phyloP scores from a whole-genome alignment of 2,888 invertebrate species.

The Hypsopygia costalis region DNA sequence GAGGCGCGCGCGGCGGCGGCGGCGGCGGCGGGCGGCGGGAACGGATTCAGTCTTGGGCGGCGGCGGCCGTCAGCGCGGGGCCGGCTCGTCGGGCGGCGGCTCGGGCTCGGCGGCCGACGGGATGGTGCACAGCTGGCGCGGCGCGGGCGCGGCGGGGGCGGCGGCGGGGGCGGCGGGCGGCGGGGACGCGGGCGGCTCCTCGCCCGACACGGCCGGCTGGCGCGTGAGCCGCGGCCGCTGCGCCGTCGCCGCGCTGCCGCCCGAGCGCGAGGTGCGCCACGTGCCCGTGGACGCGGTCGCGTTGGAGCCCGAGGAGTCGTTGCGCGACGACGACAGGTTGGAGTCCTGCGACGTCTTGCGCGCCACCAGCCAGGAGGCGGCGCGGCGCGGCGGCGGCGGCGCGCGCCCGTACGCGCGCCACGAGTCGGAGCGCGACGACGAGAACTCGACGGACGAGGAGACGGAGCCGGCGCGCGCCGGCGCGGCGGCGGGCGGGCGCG shows the following conservation, averaged over 20 bases:
- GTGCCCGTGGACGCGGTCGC: slow-evolving; percentile 95
- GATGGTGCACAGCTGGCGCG: slow-evolving; percentile 59
- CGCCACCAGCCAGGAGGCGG: slow-evolving; percentile 94
- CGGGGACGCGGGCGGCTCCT: slow-evolving; percentile 83
- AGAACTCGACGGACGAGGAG: slow-evolving; percentile 94
- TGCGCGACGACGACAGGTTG: slow-evolving; percentile 92
- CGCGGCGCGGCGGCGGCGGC: slow-evolving; percentile 89
- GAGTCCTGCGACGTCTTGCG: slow-evolving; percentile 96
- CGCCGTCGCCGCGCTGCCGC: slow-evolving; percentile 85
- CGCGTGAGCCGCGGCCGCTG: slow-evolving; percentile 86
- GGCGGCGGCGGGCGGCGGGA: slow-evolving; percentile 12
- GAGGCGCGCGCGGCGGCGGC: slow-evolving; percentile 18
- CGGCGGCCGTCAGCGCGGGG: slow-evolving; percentile 32
- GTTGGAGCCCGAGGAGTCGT: slow-evolving; percentile 94
- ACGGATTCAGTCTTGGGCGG: slow-evolving; percentile 11
- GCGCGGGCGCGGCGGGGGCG: slow-evolving; percentile 34
- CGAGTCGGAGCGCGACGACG: slow-evolving; percentile 92
- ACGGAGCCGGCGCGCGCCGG: slow-evolving; percentile 88
- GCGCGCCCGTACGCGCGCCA: slow-evolving; percentile 91
- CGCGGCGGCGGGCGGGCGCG: slow-evolving; percentile 42
- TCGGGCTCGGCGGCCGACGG: slow-evolving; percentile 65
- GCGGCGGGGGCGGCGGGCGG: slow-evolving; percentile 83
- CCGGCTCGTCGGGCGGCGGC: slow-evolving; percentile 45
- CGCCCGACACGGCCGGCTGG: slow-evolving; percentile 90
- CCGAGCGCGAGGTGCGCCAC: slow-evolving; percentile 93